Conservation (phyloP, 2,888 invertebrate species). For the Papilio protenor region DNA sequence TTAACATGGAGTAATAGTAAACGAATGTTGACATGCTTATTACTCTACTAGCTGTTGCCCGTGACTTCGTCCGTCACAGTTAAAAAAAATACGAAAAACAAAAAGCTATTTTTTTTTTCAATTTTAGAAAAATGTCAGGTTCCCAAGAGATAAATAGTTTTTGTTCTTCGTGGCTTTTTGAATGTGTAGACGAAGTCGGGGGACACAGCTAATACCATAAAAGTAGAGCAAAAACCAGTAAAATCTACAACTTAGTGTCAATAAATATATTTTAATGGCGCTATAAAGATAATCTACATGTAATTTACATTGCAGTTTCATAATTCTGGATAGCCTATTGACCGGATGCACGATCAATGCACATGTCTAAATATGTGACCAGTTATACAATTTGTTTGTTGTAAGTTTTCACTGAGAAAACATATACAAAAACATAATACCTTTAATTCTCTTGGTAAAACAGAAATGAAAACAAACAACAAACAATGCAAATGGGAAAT, state of each 20-base stretch:
- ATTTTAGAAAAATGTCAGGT: no score
- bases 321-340: neutral
- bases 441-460: no score
- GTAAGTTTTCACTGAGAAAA: neutral
- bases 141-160: no score
- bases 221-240: neutral
- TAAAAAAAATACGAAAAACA: no score
- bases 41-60: neutral
- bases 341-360: neutral
- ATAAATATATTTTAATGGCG: constrained; percentile 3
- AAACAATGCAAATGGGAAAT: no score
- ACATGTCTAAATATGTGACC: neutral
- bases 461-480: no score
- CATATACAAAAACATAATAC: neutral
- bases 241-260: neutral
- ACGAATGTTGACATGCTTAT: neutral
- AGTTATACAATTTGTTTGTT: neutral
- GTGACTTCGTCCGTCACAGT: no score
- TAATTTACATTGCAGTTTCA: constrained; percentile 13
- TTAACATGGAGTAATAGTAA: neutral
- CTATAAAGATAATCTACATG: neutral
- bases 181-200: no score
- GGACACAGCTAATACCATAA: neutral
- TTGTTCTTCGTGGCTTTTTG: no score
- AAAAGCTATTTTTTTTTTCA: no score